Percentiles rank a stretch among this genome's conserved stretches.
phyloP scores from a whole-genome alignment of 1,140 invertebrate species.

The Neomicropteryx cornuta region DNA sequence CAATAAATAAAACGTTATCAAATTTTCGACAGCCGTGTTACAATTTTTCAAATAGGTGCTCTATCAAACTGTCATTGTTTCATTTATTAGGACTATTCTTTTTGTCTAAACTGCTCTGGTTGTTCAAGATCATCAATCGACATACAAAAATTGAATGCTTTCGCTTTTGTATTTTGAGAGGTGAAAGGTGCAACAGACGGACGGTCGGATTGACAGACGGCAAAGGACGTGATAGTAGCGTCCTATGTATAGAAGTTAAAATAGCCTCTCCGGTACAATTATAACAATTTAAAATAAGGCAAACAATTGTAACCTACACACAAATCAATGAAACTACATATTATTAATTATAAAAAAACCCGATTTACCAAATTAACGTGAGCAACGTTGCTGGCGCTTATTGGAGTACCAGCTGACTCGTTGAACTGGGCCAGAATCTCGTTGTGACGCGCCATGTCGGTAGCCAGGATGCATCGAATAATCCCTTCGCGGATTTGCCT shows the following conservation, averaged over 20 bases:
- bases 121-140: too few relatives aligned
- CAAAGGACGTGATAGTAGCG: too few relatives aligned
- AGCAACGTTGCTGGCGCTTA: conserved; percentile 63
- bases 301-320: background rate
- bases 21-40: too few relatives aligned
- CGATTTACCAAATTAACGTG: conserved; percentile 68
- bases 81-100: too few relatives aligned
- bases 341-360: conserved; percentile 20
- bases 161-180: conserved; percentile 5
- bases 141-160: too few relatives aligned
- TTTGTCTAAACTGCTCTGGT: too few relatives aligned
- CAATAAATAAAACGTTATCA: too few relatives aligned
- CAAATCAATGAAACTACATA: background rate
- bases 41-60: too few relatives aligned
- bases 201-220: too few relatives aligned
- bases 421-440: conserved; percentile 73
- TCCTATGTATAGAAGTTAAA: too few relatives aligned
- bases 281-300: background rate
- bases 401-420: conserved; percentile 53
- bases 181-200: too few relatives aligned
- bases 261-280: background rate
- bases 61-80: too few relatives aligned
- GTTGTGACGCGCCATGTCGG: conserved; percentile 82
- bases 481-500: conserved; percentile 64
- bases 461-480: conserved; percentile 74